Evolutionary conservation across 2,888 invertebrate species (phyloP), one percentile per base, ranked within the genome.

Genomic region (Crematogaster levior): DNA sequence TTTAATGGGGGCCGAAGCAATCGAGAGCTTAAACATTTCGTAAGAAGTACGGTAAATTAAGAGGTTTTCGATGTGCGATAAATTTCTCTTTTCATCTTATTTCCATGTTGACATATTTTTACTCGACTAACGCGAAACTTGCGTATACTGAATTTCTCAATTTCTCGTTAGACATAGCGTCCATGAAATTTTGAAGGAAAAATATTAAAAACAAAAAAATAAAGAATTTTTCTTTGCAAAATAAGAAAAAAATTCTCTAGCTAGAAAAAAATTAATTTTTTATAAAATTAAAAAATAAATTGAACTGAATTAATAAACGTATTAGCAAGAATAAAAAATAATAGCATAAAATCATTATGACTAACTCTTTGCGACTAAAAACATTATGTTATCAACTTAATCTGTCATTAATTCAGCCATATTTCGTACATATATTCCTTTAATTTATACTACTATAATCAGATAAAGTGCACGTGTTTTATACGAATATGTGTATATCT

Each of bases 1-100:
- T 80, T 83, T 80, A 83, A 83, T 80, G 48, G 48, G 37, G 40
- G 9, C 37, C 43, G 51, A 12, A 58, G 24, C 48, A 77, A 75
- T 63, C 58, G 27, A 56, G 48, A 58, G 63, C 58, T 75, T 82
- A 34, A 75, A 46, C 48, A 75, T 75, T 65, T 61, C 56, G 56
- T 21, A 70, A 70, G 21, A 21, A 66, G 10, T n/a, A 37, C 21
- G 6, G 3, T 63, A 51, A 51, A 66, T 48, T 40, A 65, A 82
- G 7, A 72, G 73, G 6, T 81, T 80, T 81, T 58, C 53, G 15
- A 7, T 51, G 51, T 3, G 5, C 5, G 48, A 18, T 10, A 43
- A 77, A 53, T 24, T 53, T 24, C n/a, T 34, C 18, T 37, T 60
- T n/a, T 46, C 15, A 61, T 48, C 7, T 4, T n/a, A 7, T 15